Base-by-base conservation (phyloP, 2,888 invertebrate species). In the Apodemia duryi region DNA sequence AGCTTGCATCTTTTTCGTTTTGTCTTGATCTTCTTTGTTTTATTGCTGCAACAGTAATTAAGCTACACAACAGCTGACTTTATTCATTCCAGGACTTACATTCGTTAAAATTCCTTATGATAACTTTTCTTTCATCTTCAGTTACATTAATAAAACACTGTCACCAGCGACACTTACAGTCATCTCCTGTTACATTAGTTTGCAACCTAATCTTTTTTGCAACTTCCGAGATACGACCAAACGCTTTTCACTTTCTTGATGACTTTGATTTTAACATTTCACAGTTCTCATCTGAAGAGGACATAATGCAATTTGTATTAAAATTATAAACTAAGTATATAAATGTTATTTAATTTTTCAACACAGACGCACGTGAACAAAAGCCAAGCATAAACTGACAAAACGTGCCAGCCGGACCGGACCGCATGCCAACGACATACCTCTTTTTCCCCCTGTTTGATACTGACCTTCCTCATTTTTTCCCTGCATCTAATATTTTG, bases 1-100 rank as follows among this genome's bases (percentile, higher is more conserved):
- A 68, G 65, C 66, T 57, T 51, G 67, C 68, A 67, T 67, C 63
- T 67, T 67, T 66, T 67, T 32, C 70, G 67, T 68, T 65, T 70
- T 63, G 67, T 67, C 65, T 69, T 69, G 63, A 65, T 65, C 49
- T 66, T 64, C 61, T 68, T 63, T 62, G 69, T 69, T 7, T 65
- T 68, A 68, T 52, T 51, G 51, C 51, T 51, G 51, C 51, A 51
- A 51, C 6, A 51, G 51, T 51, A 51, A 51, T n/a, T 51, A 51
- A 51, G 51, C n/a, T 21, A 51, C 51, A 6, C 51, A 51, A 21
- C 21, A 51, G 51, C 21, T 5, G 51, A 51, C 51, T 21, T 51
- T 21, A 6, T 21, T 51, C 51, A 51, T 51, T 21, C 21, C 51
- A 21, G 51, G 51, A 51, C 21, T 51, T 5, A 51, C 21, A 51